A percentile compares a stretch with the other conserved stretches of the same genome.
Conservation (phyloP, 92 coral and sea anemone species). For the Porites divaricata region DNA sequence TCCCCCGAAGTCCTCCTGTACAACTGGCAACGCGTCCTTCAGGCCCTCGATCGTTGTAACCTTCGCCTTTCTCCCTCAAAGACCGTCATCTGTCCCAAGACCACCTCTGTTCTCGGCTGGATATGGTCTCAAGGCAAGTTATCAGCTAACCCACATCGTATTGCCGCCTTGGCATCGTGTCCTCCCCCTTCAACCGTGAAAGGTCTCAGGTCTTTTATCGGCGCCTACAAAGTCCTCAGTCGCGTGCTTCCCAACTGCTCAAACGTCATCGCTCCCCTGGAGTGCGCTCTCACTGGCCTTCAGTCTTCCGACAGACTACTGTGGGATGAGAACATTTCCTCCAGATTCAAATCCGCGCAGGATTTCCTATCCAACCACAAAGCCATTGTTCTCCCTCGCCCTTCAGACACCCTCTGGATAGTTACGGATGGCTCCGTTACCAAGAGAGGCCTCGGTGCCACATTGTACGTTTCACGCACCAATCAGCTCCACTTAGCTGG, state of each 20-base stretch:
- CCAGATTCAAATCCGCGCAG: slow-evolving; percentile 49
- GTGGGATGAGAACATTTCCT: slow-evolving; percentile 39
- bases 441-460: slow-evolving; percentile 49
- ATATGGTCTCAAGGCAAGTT: too few relatives aligned
- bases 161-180: slow-evolving; percentile 53
- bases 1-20: slow-evolving; percentile 46
- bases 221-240: slow-evolving; percentile 49
- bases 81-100: slow-evolving; percentile 56
- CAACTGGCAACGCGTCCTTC: slow-evolving; percentile 58
- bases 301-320: slow-evolving; percentile 44
- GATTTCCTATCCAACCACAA: slow-evolving; percentile 26
- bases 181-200: slow-evolving; percentile 47
- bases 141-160: slow-evolving; percentile 66
- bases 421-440: slow-evolving; percentile 53
- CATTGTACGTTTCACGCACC: slow-evolving; percentile 43
- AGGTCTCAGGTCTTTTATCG: slow-evolving; percentile 54
- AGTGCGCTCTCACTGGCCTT: slow-evolving; percentile 45
- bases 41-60: slow-evolving; percentile 51
- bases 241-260: slow-evolving; percentile 54
- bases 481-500: slow-evolving; percentile 57
- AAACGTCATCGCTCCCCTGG: slow-evolving; percentile 29
- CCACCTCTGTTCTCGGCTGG: too few relatives aligned
- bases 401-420: slow-evolving; percentile 50
- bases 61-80: slow-evolving; percentile 60
- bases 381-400: slow-evolving; percentile 42